Percentiles rank a stretch among this genome's conserved stretches.
These are phyloP conservation scores for Poecile montanus DNA, from an alignment of 2,797 vertebrate genomes.

Conservation along the genomic window DNA sequence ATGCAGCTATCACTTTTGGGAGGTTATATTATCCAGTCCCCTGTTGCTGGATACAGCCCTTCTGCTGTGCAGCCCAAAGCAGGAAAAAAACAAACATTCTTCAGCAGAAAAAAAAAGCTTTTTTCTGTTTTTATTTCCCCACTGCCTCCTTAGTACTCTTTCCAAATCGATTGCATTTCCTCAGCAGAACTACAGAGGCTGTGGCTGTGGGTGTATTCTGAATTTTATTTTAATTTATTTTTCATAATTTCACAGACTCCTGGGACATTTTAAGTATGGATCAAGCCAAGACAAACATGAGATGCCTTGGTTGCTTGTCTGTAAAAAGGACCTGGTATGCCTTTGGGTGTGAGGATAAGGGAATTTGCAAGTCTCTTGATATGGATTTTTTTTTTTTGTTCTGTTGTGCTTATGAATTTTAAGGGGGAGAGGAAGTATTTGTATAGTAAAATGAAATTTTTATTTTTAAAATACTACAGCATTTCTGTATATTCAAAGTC, in stretches of 20 bases:
- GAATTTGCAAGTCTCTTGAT: neutral
- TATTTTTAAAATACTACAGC: neutral
- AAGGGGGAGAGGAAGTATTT: neutral
- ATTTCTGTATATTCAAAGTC: neutral
- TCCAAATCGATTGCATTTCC: neutral
- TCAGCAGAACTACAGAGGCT: neutral
- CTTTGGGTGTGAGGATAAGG: neutral
- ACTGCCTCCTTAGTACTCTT: neutral
- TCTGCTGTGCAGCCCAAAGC: neutral
- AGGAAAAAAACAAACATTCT: neutral
- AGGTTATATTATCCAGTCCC: neutral
- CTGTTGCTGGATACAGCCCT: neutral
- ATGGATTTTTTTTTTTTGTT: neutral
- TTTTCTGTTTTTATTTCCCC: neutral
- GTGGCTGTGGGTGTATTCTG: neutral
- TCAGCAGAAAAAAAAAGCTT: neutral
- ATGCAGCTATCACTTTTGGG: neutral
- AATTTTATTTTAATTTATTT: constrained; percentile 6
- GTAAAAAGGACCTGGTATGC: neutral
- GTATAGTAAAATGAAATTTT: neutral
- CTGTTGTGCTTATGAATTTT: neutral
- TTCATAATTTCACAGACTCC: neutral
- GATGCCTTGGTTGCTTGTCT: neutral
- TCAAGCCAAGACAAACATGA: neutral
- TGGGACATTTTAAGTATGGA: neutral